These are phyloP conservation scores for Amorpha juglandis DNA, from an alignment of 2,888 invertebrate genomes.

Conservation along the genomic window DNA sequence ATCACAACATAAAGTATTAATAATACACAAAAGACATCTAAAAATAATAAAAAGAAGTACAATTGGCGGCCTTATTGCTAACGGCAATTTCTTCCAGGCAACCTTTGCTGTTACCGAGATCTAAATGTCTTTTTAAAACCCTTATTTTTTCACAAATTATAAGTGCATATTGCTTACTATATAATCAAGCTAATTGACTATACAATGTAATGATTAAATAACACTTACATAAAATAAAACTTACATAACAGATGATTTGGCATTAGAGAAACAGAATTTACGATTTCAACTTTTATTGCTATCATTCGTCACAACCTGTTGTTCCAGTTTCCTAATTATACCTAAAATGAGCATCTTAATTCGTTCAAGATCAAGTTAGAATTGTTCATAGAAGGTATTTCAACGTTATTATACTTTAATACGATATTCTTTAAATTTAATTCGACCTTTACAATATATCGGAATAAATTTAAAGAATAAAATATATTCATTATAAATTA, in stretches of 20 bases:
- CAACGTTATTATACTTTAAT: background rate
- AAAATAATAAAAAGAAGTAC: too few species aligned
- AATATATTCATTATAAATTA: background rate
- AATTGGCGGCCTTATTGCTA: too few species aligned
- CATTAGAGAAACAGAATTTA: background rate
- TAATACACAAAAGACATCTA: too few species aligned
- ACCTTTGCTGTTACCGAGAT: too few species aligned
- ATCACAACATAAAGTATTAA: too few species aligned
- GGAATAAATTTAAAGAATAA: background rate
- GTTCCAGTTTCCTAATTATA: background rate
- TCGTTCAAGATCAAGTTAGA: background rate
- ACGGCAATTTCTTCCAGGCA: too few species aligned
- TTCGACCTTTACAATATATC: too few species aligned
- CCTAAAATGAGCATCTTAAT: background rate
- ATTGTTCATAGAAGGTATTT: background rate
- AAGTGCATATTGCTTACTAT: too few species aligned
- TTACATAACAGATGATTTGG: background rate
- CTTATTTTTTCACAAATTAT: too few species aligned
- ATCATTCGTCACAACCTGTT: slow-evolving; percentile 6
- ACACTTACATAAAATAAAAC: background rate
- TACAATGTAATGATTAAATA: background rate
- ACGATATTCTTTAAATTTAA: too few species aligned
- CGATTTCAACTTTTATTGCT: background rate
- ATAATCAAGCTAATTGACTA: too few species aligned
- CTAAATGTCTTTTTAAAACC: too few species aligned